A percentile compares a stretch with the other conserved stretches of the same genome.
Conservation (phyloP, 2,113 vertebrate genomes). For the Nematolebias whitei region DNA sequence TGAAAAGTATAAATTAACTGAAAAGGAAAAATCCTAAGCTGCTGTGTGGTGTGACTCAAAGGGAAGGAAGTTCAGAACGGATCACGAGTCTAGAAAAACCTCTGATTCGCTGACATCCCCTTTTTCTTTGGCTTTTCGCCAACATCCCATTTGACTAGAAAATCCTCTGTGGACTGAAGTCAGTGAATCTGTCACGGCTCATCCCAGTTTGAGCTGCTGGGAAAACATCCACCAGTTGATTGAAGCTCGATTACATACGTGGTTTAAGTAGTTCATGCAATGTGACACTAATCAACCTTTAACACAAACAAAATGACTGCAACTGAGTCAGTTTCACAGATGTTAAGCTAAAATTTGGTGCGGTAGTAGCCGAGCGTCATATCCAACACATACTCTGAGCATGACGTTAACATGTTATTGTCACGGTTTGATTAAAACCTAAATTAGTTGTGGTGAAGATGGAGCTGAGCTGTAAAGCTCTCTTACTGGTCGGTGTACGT, state of each 20-base stretch:
- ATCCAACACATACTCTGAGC: no score
- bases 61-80: constrained; percentile 59
- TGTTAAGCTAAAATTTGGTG: no score
- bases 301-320: no score
- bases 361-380: no score
- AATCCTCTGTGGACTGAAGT: constrained; percentile 50
- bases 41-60: constrained; percentile 23
- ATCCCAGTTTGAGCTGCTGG: not conserved
- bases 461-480: no score
- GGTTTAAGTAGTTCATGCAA: not conserved
- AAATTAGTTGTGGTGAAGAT: no score
- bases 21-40: constrained; percentile 17
- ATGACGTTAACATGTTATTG: no score
- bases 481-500: no score
- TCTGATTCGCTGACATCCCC: constrained; percentile 65
- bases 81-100: constrained; percentile 58
- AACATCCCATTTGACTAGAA: constrained; percentile 47
- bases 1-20: constrained; percentile 7
- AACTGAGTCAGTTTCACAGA: no score
- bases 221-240: constrained; percentile 11
- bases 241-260: not conserved
- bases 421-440: no score
- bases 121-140: constrained; percentile 68
- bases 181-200: constrained; percentile 10
- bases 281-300: no score